phyloP scores from a whole-genome alignment of 2,797 vertebrate species.

The Myotis pilosus region DNA sequence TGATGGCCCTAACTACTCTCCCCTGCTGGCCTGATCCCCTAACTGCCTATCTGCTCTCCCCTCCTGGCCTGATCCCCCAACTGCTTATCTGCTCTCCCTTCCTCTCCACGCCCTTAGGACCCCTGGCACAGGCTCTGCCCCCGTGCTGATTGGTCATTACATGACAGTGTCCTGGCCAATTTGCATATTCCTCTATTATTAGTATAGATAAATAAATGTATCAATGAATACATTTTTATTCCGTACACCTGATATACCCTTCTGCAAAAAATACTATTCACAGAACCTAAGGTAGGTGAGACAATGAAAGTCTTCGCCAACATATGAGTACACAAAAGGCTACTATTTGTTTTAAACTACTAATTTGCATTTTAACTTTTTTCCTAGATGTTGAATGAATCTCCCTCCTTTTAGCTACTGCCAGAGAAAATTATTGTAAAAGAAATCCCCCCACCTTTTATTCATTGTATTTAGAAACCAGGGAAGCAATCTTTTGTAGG shows the following conservation, averaged over 20 bases:
- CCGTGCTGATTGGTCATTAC: too few relatives aligned
- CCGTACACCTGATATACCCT: not conserved
- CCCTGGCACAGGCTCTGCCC: too few relatives aligned
- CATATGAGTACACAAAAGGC: not conserved
- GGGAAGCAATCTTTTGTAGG: not conserved
- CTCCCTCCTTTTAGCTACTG: not conserved
- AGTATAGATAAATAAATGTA: not conserved
- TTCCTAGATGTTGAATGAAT: not conserved
- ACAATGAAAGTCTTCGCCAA: not conserved
- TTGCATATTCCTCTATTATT: too few relatives aligned
- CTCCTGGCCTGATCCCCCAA: too few relatives aligned
- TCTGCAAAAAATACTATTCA: not conserved
- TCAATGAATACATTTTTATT: not conserved
- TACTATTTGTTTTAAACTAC: not conserved
- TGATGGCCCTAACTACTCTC: too few relatives aligned
- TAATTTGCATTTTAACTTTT: not conserved
- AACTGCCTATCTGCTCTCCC: too few relatives aligned
- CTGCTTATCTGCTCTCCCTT: too few relatives aligned
- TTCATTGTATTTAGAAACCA: not conserved
- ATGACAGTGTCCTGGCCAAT: too few relatives aligned
- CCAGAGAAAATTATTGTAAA: conserved; percentile 5
- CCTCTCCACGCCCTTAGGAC: too few relatives aligned
- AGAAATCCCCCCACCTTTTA: not conserved
- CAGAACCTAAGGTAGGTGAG: not conserved
- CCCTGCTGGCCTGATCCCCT: too few relatives aligned